phyloP scores from a whole-genome alignment of 2,888 invertebrate species.

The Galeopsomyia nigrocyanea region DNA sequence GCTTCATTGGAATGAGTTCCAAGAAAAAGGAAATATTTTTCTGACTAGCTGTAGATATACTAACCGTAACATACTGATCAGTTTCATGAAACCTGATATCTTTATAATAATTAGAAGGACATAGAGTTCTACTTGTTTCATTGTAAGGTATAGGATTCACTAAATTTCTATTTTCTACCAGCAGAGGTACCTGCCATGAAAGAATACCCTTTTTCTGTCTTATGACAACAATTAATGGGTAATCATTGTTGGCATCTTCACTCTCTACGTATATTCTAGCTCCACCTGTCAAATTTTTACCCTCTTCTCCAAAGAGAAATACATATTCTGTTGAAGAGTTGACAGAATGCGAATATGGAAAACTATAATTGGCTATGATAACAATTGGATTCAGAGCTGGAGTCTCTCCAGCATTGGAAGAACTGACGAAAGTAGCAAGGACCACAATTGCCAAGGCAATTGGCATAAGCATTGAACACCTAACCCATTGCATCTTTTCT shows the following conservation, averaged over 20 bases:
- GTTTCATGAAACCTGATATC: slow-evolving; percentile 55
- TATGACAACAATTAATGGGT: slow-evolving; percentile 81
- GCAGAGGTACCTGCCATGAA: slow-evolving; percentile 84
- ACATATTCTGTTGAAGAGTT: slow-evolving; percentile 63
- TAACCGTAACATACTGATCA: slow-evolving; percentile 74
- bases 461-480: too few relatives aligned
- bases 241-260: slow-evolving; percentile 70
- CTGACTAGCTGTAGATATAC: slow-evolving; percentile 77
- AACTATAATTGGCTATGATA: slow-evolving; percentile 57
- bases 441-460: not conserved
- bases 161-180: slow-evolving; percentile 69
- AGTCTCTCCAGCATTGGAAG: slow-evolving; percentile 30
- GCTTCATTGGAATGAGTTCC: slow-evolving; percentile 71
- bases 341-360: slow-evolving; percentile 51
- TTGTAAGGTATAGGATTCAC: slow-evolving; percentile 52
- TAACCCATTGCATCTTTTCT: too few relatives aligned
- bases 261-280: slow-evolving; percentile 62
- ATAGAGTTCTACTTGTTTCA: slow-evolving; percentile 72
- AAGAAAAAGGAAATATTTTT: slow-evolving; percentile 74
- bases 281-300: slow-evolving; percentile 59
- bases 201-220: slow-evolving; percentile 81
- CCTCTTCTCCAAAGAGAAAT: slow-evolving; percentile 58
- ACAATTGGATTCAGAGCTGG: slow-evolving; percentile 58
- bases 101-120: slow-evolving; percentile 73
- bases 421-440: not conserved